Base-by-base conservation (phyloP, 2,888 invertebrate genomes). In the Cordilura impudica region DNA sequence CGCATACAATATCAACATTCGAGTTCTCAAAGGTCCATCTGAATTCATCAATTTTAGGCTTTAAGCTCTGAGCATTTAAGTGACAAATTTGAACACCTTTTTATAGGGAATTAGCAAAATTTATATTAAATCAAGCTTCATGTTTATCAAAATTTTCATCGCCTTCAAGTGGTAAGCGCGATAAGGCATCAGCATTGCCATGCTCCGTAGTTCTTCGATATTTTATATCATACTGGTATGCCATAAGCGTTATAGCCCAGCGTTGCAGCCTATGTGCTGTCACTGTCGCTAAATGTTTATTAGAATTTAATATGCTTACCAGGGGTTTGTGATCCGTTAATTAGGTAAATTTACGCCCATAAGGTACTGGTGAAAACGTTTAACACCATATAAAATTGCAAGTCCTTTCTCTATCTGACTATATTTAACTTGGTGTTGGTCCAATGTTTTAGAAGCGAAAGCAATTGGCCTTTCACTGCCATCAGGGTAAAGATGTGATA, bases 391-490 rank as follows among this genome's bases (percentile, higher is more conserved):
- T 10, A 72, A 8, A 4, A 78, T 74, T 7, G 80, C 35, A n/a
- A 80, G 53, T 0, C 56, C 49, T 29, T 81, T 12, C 78, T 81
- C 31, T 66, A 18, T 51, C 58, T 51, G 63, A 56, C 14, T 49
- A 58, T 39, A 70, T 5, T 70, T 70, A 16, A 49, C 8, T 18
- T 81, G 70, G 21, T 63, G 29, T 45, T 67, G 31, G 39, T 72
- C 51, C 1, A 80, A 31, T 4, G 71, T 70, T 26, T 76, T 76
- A 1, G 76, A 76, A 6, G 70, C 70, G 31, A 49, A 65, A 5
- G 67, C 67, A 10, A 80, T 67, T 8, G 80, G 63, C 10, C 72
- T 65, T 45, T 80, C 76, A 7, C 61, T 18, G 8, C 72, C 72
- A 29, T 78, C 63, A 7, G 53, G 19, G 63, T 72, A 66, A 2